Percentiles rank a stretch among this genome's conserved stretches.
Evolutionary conservation across 2,888 invertebrate genomes (phyloP).

Genomic region (Chrysina gloriosa): DNA sequence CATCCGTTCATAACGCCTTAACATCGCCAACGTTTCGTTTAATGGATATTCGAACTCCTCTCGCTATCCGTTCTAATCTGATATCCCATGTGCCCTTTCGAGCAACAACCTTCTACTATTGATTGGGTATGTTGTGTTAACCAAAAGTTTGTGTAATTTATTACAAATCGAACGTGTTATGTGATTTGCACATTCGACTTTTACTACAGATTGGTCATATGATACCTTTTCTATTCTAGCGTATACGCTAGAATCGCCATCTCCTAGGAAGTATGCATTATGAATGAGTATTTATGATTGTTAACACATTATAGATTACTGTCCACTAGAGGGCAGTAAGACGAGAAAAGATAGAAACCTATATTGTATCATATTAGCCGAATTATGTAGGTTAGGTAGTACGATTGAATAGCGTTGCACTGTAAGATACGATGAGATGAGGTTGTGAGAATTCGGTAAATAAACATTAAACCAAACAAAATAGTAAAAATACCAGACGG

Average conservation of each 20-base stretch:
- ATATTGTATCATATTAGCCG: too few species aligned
- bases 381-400: too few species aligned
- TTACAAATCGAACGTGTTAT: neutral
- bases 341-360: too few species aligned
- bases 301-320: too few species aligned
- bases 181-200: constrained; percentile 5
- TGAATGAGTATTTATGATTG: too few species aligned
- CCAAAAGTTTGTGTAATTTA: neutral
- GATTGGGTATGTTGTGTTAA: neutral
- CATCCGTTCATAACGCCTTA: neutral
- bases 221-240: neutral
- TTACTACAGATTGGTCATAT: neutral
- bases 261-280: neutral
- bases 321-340: too few species aligned
- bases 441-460: too few species aligned
- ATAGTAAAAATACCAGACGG: too few species aligned
- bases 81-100: neutral
- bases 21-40: neutral
- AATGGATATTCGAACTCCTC: neutral
- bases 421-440: too few species aligned
- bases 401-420: too few species aligned
- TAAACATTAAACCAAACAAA: too few species aligned
- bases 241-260: neutral
- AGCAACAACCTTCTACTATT: neutral
- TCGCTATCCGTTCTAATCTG: neutral